These are phyloP conservation scores for Hippasteria phrygiana DNA, from an alignment of 53 echinoderm and acorn worm genomes.

Conservation along the genomic window DNA sequence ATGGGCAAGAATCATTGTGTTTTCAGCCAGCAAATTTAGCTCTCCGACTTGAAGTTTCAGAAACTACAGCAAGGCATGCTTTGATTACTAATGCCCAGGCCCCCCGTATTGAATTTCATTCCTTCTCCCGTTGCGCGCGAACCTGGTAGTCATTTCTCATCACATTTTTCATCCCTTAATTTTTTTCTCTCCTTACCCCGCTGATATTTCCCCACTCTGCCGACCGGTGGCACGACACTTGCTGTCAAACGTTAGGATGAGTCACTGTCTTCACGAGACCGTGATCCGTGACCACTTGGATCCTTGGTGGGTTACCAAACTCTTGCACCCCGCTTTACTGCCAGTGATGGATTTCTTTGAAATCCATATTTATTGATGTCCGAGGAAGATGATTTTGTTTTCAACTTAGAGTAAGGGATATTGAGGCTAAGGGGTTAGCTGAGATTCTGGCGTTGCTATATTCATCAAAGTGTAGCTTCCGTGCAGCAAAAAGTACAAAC, in stretches of 20 bases:
- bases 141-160: slow-evolving; percentile 6
- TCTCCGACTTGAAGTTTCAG: neutral
- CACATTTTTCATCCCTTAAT: neutral
- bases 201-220: neutral
- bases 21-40: neutral
- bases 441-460: neutral
- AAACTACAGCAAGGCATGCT: neutral
- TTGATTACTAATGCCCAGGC: slow-evolving; percentile 18
- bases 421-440: neutral
- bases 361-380: slow-evolving; percentile 49
- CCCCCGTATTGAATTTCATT: slow-evolving; percentile 22
- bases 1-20: neutral
- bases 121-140: neutral
- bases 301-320: neutral
- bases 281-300: slow-evolving; percentile 15
- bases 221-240: neutral
- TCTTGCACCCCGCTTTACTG: neutral
- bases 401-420: neutral
- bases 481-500: neutral
- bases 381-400: neutral
- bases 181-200: neutral
- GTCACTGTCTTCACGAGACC: slow-evolving; percentile 17
- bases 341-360: neutral
- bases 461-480: neutral
- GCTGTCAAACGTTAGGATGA: neutral